Base-by-base conservation (phyloP, 2,888 invertebrate genomes). In the Molorchus minor region DNA sequence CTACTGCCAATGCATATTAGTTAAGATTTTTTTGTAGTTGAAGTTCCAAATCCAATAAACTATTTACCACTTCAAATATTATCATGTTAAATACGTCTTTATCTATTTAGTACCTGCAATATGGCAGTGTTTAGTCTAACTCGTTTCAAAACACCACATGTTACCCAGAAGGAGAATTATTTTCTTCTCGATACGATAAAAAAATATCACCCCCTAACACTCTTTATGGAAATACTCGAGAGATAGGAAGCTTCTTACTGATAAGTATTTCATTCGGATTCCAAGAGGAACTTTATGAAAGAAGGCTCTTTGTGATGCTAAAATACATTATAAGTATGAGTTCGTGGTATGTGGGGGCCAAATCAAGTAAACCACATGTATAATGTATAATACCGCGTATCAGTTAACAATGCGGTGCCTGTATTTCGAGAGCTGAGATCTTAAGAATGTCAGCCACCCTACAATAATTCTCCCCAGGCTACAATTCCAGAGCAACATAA, bases 101-200 rank as follows among this genome's bases (percentile, higher is more conserved):
- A n/a, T n/a, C n/a, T n/a, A n/a, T n/a, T n/a, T n/a, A n/a, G n/a
- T n/a, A n/a, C n/a, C n/a, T n/a, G n/a, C n/a, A n/a, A n/a, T n/a
- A n/a, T n/a, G n/a, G n/a, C n/a, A n/a, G n/a, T 49, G 41, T 52
- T 52, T 52, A 52, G 52, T 52, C 52, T 52, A 52, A 52, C 52
- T 41, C 41, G 15, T 25, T 52, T 52, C 52, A 17, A 38, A 36
- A 41, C 30, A 12, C 13, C 21, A 10, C 41, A 41, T 33, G 45
- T 33, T 19, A 30, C n/a, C n/a, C 33, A 19, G 1, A 10, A 45
- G 19, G 33, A n/a, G 19, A 17, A 44, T 29, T 44, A 44, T 12
- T 12, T 4, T n/a, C 10, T 30, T 30, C 12, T n/a, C 12, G 12
- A 4, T 30, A 12, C 30, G 5, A n/a, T n/a, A n/a, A n/a, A 2